phyloP scores from a whole-genome alignment of 2,113 vertebrate species.

The Megaceryle maxima region DNA sequence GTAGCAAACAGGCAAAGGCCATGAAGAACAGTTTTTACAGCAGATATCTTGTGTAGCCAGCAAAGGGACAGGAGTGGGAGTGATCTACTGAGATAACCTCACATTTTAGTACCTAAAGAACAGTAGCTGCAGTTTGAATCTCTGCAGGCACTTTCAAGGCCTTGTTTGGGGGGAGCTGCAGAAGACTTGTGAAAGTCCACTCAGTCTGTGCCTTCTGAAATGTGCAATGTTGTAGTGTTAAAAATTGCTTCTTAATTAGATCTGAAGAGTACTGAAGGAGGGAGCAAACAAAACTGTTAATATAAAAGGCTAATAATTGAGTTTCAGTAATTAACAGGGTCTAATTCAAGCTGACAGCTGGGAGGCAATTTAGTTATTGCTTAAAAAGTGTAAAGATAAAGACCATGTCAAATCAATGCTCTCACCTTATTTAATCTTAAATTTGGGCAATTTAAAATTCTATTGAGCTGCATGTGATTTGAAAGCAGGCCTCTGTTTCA shows the following conservation, averaged over 20 bases:
- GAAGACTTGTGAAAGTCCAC: background rate
- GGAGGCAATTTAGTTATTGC: background rate
- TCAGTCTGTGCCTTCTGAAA: background rate
- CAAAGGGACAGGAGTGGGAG: background rate
- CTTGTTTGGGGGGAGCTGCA: background rate
- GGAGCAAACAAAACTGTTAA: background rate
- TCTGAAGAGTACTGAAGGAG: background rate
- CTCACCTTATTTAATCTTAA: background rate
- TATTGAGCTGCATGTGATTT: background rate
- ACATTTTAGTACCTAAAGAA: slow-evolving; percentile 15
- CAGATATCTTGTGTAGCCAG: slow-evolving; percentile 1
- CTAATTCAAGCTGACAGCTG: background rate
- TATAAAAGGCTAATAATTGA: background rate
- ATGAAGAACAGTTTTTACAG: background rate
- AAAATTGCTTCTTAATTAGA: background rate
- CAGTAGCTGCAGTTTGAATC: slow-evolving; percentile 8
- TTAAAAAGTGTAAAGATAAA: background rate
- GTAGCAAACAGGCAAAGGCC: slow-evolving; percentile 20
- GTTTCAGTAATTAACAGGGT: background rate
- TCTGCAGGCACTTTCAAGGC: background rate
- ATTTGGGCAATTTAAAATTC: background rate
- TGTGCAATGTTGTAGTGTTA: accelerated
- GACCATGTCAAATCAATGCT: background rate
- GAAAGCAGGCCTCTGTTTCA: background rate
- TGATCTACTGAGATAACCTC: slow-evolving; percentile 34